Conservation (phyloP, 2,888 invertebrate genomes). For the Hypsopygia costalis region DNA sequence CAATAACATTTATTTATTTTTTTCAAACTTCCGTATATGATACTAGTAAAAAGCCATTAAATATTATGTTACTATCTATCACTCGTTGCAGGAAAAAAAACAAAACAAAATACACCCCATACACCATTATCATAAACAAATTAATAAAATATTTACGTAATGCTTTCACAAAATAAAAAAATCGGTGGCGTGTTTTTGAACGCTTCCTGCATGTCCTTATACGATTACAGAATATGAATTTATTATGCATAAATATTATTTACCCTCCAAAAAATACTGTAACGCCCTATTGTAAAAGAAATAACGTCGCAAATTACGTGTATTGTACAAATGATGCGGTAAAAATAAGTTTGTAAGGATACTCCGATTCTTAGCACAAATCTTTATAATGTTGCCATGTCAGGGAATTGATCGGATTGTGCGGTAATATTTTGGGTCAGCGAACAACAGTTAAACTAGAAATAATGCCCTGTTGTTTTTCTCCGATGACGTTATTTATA, state of each 20-base stretch:
- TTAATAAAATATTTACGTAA: slow-evolving; percentile 4
- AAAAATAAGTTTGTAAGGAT: slow-evolving; percentile 7
- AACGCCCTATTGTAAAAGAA: not conserved
- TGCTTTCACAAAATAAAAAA: slow-evolving; percentile 5
- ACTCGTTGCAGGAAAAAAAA: no score
- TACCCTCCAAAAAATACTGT: not conserved
- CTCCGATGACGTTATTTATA: not conserved
- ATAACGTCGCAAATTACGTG: not conserved
- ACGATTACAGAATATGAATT: slow-evolving; percentile 17
- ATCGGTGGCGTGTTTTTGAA: slow-evolving; percentile 11
- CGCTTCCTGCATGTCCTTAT: slow-evolving; percentile 7
- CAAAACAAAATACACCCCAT: not conserved
- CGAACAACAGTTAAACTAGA: slow-evolving; percentile 2
- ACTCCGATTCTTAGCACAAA: slow-evolving; percentile 11
- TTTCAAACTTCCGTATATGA: no score
- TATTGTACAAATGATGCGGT: not conserved
- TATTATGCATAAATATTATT: slow-evolving; percentile 6
- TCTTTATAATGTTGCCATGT: slow-evolving; percentile 14
- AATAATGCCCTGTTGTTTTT: slow-evolving; percentile 5
- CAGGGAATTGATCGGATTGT: slow-evolving; percentile 4
- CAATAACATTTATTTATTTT: no score
- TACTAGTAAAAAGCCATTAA: no score
- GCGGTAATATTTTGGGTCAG: slow-evolving; percentile 6
- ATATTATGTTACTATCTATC: no score
- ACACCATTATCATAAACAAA: slow-evolving; percentile 8